Evolutionary conservation across 2,888 invertebrate species (phyloP).

Genomic region (Apeira syringaria): DNA sequence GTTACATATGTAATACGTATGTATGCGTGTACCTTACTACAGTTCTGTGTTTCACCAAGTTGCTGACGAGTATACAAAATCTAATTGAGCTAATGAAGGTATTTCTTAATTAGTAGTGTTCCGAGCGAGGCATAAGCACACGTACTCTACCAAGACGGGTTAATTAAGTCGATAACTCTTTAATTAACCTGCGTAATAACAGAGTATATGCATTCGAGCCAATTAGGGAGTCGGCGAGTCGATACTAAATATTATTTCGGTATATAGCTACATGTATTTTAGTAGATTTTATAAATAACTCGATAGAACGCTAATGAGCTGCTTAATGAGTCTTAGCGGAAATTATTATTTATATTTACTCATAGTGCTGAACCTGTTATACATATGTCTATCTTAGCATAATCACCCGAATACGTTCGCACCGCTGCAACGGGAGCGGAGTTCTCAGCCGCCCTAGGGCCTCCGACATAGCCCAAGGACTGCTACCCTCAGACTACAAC

Average conservation of each 20-base stretch:
- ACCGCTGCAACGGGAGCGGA: no score
- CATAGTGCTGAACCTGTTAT: no score
- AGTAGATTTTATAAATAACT: slow-evolving; percentile 16
- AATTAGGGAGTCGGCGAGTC: slow-evolving; percentile 63
- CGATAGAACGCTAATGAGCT: slow-evolving; percentile 12
- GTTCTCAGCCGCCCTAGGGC: no score
- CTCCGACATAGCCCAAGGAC: no score
- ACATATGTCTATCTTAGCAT: no score
- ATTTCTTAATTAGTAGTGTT: slow-evolving; percentile 81
- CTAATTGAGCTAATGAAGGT: slow-evolving; percentile 79
- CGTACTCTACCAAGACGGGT: slow-evolving; percentile 75
- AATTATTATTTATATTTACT: no score
- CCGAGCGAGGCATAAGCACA: slow-evolving; percentile 69
- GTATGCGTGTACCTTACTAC: no score
- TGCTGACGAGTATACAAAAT: slow-evolving; percentile 64
- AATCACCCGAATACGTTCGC: no score
- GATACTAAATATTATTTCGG: slow-evolving; percentile 48
- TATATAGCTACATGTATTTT: slow-evolving; percentile 29
- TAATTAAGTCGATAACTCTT: slow-evolving; percentile 81
- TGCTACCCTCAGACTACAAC: no score
- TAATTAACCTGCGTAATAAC: slow-evolving; percentile 82
- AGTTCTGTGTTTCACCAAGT: slow-evolving; percentile 21
- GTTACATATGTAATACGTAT: no score
- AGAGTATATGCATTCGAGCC: slow-evolving; percentile 76
- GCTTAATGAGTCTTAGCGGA: no score